Conservation (phyloP, 2,888 invertebrate species). For the Thalpophila matura region DNA sequence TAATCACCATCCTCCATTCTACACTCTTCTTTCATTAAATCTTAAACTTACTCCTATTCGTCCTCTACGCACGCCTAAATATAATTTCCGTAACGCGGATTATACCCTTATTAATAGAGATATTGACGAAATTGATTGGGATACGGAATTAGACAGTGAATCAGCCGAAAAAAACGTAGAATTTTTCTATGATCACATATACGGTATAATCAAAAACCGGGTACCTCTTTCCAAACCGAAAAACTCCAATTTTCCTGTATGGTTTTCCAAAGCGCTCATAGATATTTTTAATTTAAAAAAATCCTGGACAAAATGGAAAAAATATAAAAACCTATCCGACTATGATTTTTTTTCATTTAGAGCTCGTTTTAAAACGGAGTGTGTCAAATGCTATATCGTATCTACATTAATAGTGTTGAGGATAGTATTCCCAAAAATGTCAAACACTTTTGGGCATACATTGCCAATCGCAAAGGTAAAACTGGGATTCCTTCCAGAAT, state of each 20-base stretch:
- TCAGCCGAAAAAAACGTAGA: background rate
- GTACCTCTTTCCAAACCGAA: background rate
- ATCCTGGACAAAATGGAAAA: constrained; percentile 31
- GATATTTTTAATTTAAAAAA: constrained; percentile 19
- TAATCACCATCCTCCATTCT: constrained; percentile 15
- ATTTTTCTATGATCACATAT: constrained; percentile 1
- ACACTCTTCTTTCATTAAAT: background rate
- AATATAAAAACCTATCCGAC: constrained; percentile 8
- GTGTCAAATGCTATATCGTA: constrained; percentile 10
- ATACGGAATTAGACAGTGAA: background rate
- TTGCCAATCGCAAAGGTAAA: constrained; percentile 3
- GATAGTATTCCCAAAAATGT: constrained; percentile 13
- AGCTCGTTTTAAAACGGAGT: constrained; percentile 7
- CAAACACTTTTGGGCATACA: constrained; percentile 13
- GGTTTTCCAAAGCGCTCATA: constrained; percentile 20
- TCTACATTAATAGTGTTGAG: constrained; percentile 13
- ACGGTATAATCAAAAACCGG: background rate
- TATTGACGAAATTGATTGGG: constrained; percentile 4
- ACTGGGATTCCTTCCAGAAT: constrained; percentile 8
- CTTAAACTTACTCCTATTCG: background rate
- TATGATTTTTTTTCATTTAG: constrained; percentile 22
- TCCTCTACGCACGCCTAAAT: background rate
- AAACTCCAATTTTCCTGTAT: constrained; percentile 13
- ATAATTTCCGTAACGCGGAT: constrained; percentile 6
- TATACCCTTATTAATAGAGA: constrained; percentile 3